Conservation (phyloP, 2,113 vertebrate genomes). For the Crotalus helleri region DNA sequence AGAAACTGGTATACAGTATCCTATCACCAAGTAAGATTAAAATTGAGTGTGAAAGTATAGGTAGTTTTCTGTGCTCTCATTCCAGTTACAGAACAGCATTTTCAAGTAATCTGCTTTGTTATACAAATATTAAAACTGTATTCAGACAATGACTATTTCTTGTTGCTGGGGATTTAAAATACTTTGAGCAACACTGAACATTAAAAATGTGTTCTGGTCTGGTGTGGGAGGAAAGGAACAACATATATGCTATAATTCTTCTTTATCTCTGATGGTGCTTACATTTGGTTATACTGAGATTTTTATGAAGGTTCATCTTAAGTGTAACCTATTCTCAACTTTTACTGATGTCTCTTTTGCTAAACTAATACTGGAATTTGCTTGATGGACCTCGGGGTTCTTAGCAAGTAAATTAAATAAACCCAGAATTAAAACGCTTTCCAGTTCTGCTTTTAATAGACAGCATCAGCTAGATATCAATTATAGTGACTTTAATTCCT, state of each 20-base stretch:
- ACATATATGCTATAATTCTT: neutral
- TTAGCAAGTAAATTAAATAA: neutral
- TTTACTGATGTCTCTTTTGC: neutral
- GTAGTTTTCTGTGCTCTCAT: neutral
- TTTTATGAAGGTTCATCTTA: neutral
- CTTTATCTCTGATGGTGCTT: neutral
- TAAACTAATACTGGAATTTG: neutral
- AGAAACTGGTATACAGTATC: neutral
- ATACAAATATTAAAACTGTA: neutral
- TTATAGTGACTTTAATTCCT: neutral
- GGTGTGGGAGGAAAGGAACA: neutral
- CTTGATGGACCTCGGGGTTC: neutral
- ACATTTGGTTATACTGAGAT: neutral
- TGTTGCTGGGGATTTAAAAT: neutral
- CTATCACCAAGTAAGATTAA: neutral
- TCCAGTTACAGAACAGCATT: neutral
- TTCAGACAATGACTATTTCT: constrained; percentile 16
- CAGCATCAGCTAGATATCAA: neutral
- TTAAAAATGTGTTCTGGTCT: neutral
- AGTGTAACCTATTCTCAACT: neutral
- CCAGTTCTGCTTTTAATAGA: neutral
- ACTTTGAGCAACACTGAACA: neutral
- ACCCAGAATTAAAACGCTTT: neutral
- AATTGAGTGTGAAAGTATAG: neutral
- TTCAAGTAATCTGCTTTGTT: constrained; percentile 1